phyloP scores from a whole-genome alignment of 2,888 invertebrate genomes.

The Papilio gigon region DNA sequence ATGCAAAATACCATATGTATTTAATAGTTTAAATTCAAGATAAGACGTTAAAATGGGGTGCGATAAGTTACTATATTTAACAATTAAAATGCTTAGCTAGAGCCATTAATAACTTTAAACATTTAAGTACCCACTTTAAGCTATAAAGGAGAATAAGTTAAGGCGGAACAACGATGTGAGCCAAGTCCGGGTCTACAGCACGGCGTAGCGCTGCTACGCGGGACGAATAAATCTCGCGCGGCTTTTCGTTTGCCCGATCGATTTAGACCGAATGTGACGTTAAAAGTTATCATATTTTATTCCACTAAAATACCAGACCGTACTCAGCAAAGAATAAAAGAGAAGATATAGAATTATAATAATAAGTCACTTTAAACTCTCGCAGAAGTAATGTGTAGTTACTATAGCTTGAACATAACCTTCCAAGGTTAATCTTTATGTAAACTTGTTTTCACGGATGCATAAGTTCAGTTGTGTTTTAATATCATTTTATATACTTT shows the following conservation, averaged over 20 bases:
- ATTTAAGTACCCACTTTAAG: constrained; percentile 39
- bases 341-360: not conserved
- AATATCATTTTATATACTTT: too few species aligned
- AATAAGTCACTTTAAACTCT: too few species aligned
- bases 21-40: not conserved
- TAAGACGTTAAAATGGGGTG: not conserved
- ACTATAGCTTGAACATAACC: too few species aligned
- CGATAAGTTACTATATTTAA: not conserved
- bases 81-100: constrained; percentile 9
- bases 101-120: constrained; percentile 27
- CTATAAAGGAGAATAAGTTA: constrained; percentile 33
- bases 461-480: too few species aligned
- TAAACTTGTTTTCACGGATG: too few species aligned
- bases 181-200: constrained; percentile 36
- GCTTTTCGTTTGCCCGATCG: constrained; percentile 18
- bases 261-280: constrained; percentile 25
- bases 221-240: constrained; percentile 33
- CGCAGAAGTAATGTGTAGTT: too few species aligned
- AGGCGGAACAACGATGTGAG: constrained; percentile 25
- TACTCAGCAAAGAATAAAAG: not conserved
- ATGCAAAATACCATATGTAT: not conserved
- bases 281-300: constrained; percentile 15
- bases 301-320: not conserved
- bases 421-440: too few species aligned
- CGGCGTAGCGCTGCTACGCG: constrained; percentile 31